These are phyloP conservation scores for Dreissena rostriformis DNA, from an alignment of 1,140 invertebrate genomes.

Conservation along the genomic window DNA sequence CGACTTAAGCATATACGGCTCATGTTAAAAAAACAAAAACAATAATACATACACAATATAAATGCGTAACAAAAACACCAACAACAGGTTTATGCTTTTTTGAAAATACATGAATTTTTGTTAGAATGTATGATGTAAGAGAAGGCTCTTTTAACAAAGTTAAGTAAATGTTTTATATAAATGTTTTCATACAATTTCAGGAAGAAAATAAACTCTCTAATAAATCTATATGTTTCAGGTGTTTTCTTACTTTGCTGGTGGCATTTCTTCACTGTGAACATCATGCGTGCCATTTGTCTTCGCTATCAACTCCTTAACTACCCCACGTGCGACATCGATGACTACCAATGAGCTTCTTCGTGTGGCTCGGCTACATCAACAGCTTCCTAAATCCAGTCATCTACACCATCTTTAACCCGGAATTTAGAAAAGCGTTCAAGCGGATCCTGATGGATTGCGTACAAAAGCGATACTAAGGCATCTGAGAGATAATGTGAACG, in stretches of 20 bases:
- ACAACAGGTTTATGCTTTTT: too few relatives aligned
- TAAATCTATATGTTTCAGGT: not conserved
- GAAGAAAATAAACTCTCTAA: too few relatives aligned
- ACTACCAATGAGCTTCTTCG: slow-evolving; percentile 88
- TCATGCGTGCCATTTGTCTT: slow-evolving; percentile 97
- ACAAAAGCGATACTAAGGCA: slow-evolving; percentile 43
- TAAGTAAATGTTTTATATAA: too few relatives aligned
- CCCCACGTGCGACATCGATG: slow-evolving; percentile 75
- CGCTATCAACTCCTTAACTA: slow-evolving; percentile 70
- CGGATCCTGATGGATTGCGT: slow-evolving; percentile 88
- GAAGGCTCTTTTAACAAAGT: too few relatives aligned
- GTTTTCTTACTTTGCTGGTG: slow-evolving; percentile 99
- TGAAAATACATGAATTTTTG: too few relatives aligned
- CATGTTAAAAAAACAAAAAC: too few relatives aligned
- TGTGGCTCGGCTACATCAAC: slow-evolving; percentile 99
- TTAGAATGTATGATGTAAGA: too few relatives aligned
- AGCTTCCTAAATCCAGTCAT: slow-evolving; percentile 98
- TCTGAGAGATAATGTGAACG: too few relatives aligned
- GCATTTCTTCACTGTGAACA: slow-evolving; percentile 98
- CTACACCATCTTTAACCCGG: slow-evolving; percentile 99
- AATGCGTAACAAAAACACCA: too few relatives aligned
- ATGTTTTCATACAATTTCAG: too few relatives aligned
- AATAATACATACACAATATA: too few relatives aligned
- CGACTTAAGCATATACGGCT: too few relatives aligned
- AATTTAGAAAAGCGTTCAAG: slow-evolving; percentile 99